These are phyloP conservation scores for Cylas formicarius DNA, from an alignment of 1,140 invertebrate genomes.

Conservation along the genomic window DNA sequence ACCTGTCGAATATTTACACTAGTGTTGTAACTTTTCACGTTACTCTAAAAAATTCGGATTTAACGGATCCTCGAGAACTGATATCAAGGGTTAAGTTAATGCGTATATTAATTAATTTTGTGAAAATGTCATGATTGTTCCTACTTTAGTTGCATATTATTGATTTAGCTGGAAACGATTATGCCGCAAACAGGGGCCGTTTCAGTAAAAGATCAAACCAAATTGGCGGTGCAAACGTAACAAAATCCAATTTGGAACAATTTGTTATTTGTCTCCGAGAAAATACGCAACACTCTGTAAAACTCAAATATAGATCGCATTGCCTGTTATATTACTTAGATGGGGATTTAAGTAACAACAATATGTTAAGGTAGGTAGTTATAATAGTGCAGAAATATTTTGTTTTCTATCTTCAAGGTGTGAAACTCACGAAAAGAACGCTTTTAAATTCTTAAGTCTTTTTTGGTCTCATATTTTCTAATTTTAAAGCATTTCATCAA, in stretches of 20 bases:
- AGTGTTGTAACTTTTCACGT: slow-evolving; percentile 29
- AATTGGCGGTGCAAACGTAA: slow-evolving; percentile 32
- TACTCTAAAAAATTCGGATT: slow-evolving; percentile 22
- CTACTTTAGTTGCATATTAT: slow-evolving; percentile 34
- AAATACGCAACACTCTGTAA: slow-evolving; percentile 27
- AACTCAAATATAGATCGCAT: slow-evolving; percentile 29
- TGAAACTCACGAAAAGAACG: background rate
- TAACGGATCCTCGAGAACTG: slow-evolving; percentile 20
- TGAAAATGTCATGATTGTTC: slow-evolving; percentile 5
- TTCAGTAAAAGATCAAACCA: slow-evolving; percentile 27
- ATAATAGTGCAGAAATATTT: background rate
- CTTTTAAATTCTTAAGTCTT: too few relatives aligned
- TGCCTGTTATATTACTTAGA: slow-evolving; percentile 31
- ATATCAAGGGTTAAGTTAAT: slow-evolving; percentile 24
- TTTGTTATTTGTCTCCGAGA: slow-evolving; percentile 29
- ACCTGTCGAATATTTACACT: slow-evolving; percentile 26
- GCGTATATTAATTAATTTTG: background rate
- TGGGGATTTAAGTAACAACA: slow-evolving; percentile 26
- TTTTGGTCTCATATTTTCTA: background rate
- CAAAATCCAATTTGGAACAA: slow-evolving; percentile 35
- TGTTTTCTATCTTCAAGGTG: background rate
- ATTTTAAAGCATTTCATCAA: background rate
- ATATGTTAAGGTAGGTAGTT: slow-evolving; percentile 23
- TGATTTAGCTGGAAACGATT: slow-evolving; percentile 35
- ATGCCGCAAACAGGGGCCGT: slow-evolving; percentile 20